A percentile compares a stretch with the other conserved stretches of the same genome.
Conservation (phyloP, 2,113 vertebrate genomes). For the Ictalurus furcatus region DNA sequence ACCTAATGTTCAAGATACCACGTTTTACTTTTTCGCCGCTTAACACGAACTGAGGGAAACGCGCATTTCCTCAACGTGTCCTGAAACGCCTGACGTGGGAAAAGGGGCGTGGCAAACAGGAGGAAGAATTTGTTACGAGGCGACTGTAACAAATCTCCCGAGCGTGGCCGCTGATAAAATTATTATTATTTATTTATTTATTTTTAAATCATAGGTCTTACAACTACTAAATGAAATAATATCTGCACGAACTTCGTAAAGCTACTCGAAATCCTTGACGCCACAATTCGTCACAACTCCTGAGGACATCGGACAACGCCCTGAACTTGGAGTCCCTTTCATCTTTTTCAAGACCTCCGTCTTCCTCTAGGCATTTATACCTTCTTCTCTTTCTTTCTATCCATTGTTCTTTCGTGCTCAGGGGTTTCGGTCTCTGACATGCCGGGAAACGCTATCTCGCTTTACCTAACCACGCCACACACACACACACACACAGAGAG, state of each 20-base stretch:
- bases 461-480: not conserved
- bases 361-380: not conserved
- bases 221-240: not conserved
- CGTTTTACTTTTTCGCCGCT: not conserved
- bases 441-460: not conserved
- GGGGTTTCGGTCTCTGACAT: not conserved
- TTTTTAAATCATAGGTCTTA: not conserved
- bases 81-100: not conserved
- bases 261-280: not conserved
- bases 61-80: not conserved
- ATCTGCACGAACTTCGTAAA: not conserved
- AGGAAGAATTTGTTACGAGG: not conserved
- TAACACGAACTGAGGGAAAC: not conserved
- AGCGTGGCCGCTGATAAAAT: not conserved
- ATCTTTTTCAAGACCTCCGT: not conserved
- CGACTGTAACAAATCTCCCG: not conserved
- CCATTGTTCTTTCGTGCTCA: not conserved
- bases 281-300: not conserved
- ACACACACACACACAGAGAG: not conserved
- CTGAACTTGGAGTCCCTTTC: not conserved
- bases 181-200: too few relatives aligned
- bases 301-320: slow-evolving; percentile 6
- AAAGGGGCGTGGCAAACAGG: not conserved
- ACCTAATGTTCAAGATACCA: not conserved
- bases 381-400: not conserved